Evolutionary conservation across 2,888 invertebrate genomes (phyloP).

Genomic region (Athrips mouffetella): DNA sequence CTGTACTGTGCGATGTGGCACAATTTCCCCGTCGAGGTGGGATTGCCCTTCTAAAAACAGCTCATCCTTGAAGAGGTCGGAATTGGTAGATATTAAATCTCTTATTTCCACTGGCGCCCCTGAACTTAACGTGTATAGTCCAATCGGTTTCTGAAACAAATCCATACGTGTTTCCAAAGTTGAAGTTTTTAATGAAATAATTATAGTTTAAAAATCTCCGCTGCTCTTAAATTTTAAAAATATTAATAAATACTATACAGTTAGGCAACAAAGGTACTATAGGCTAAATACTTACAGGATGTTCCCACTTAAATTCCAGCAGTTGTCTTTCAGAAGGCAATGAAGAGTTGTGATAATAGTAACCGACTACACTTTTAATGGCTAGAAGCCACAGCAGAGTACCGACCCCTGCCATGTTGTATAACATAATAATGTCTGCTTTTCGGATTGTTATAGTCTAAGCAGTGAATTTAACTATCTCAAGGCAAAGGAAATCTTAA

Average conservation of each 20-base stretch:
- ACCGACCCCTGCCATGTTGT: not conserved
- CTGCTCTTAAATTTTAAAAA: no score
- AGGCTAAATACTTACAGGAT: not conserved
- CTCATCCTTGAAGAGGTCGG: conserved; percentile 55
- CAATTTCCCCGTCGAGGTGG: conserved; percentile 89
- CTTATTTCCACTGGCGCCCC: conserved; percentile 87
- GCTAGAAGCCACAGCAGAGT: not conserved
- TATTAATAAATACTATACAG: no score
- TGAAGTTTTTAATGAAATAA: no score
- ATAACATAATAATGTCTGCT: not conserved
- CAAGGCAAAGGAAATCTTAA: no score
- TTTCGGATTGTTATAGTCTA: no score
- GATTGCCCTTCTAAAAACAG: conserved; percentile 18
- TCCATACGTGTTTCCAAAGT: no score
- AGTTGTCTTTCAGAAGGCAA: not conserved
- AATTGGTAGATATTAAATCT: conserved; percentile 86
- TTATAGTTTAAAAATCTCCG: no score
- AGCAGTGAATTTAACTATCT: no score
- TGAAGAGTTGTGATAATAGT: not conserved
- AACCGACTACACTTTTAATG: not conserved
- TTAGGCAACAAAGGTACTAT: no score
- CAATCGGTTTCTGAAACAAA: conserved; percentile 62
- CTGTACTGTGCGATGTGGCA: conserved; percentile 94
- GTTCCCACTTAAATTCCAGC: not conserved
- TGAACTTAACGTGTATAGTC: conserved; percentile 82